Conservation (phyloP, 1,140 invertebrate species). For the Prorops nasuta region DNA sequence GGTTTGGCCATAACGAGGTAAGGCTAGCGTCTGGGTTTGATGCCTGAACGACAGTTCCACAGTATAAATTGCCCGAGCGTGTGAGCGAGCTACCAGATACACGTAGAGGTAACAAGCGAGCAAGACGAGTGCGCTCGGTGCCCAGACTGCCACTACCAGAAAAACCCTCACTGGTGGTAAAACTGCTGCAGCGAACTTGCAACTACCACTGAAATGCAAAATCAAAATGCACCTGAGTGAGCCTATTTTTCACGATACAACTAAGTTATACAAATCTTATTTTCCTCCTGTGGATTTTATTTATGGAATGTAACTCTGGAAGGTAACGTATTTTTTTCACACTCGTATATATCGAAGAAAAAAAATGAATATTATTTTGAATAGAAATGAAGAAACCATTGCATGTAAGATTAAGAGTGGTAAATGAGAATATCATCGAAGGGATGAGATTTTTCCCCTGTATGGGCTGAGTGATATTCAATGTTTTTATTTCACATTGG, state of each 20-base stretch:
- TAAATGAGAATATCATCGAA: no score
- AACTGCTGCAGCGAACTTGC: slow-evolving; percentile 55
- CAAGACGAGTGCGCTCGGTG: slow-evolving; percentile 59
- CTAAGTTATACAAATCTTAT: not conserved
- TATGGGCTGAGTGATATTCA: no score
- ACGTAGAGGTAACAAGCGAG: slow-evolving; percentile 68
- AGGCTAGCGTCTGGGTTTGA: slow-evolving; percentile 49
- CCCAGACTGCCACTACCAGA: slow-evolving; percentile 60
- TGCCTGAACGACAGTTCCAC: slow-evolving; percentile 63
- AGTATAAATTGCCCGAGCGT: slow-evolving; percentile 66
- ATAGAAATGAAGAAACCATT: no score
- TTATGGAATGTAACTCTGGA: slow-evolving; percentile 22
- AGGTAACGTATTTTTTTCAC: slow-evolving; percentile 11
- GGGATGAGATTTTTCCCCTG: no score
- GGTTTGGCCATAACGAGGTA: slow-evolving; percentile 64
- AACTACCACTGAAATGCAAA: slow-evolving; percentile 48
- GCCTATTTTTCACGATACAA: not conserved
- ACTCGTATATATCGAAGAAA: no score
- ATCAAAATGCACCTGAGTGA: slow-evolving; percentile 6
- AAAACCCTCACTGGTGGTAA: slow-evolving; percentile 56
- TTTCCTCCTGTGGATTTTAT: no score
- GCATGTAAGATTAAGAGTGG: no score
- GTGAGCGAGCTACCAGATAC: slow-evolving; percentile 65
- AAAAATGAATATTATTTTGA: no score
- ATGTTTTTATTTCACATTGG: no score